Evolutionary conservation across 2,113 vertebrate species (phyloP).

Genomic region (Gobiocypris rarus): DNA sequence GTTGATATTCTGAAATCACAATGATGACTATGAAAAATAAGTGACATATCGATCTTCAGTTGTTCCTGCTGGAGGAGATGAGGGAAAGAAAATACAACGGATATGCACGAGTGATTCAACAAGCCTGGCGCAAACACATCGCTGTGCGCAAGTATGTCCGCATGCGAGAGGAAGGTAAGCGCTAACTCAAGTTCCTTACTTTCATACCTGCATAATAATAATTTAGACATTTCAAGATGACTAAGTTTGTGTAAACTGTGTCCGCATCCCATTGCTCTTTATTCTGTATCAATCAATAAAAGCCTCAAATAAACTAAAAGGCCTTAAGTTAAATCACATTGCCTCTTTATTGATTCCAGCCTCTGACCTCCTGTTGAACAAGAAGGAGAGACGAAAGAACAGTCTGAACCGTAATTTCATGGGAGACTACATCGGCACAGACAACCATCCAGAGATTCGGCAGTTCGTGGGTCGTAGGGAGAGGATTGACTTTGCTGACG

Average conservation of each 20-base stretch:
- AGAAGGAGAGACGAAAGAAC: slow-evolving; percentile 83
- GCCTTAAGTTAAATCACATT: neutral
- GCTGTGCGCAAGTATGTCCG: slow-evolving; percentile 83
- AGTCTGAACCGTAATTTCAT: slow-evolving; percentile 86
- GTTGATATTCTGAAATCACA: neutral
- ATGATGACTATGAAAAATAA: neutral
- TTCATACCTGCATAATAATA: neutral
- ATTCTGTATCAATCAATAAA: neutral
- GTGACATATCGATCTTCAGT: slow-evolving; percentile 51
- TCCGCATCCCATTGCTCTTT: neutral
- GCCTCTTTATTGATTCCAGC: slow-evolving; percentile 64
- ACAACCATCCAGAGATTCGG: slow-evolving; percentile 79
- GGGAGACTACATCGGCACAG: slow-evolving; percentile 83
- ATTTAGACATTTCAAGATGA: too few relatives aligned
- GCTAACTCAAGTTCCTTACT: neutral
- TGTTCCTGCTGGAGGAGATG: slow-evolving; percentile 81
- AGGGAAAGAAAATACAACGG: slow-evolving; percentile 78
- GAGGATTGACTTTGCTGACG: slow-evolving; percentile 82
- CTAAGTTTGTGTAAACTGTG: neutral
- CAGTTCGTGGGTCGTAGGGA: slow-evolving; percentile 83
- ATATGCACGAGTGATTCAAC: slow-evolving; percentile 83
- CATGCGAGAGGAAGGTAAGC: slow-evolving; percentile 83
- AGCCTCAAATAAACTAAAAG: neutral
- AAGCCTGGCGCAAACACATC: slow-evolving; percentile 84
- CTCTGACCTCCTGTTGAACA: slow-evolving; percentile 82